These are phyloP conservation scores for Varanus komodoensis DNA, from an alignment of 2,113 vertebrate species.

Conservation along the genomic window DNA sequence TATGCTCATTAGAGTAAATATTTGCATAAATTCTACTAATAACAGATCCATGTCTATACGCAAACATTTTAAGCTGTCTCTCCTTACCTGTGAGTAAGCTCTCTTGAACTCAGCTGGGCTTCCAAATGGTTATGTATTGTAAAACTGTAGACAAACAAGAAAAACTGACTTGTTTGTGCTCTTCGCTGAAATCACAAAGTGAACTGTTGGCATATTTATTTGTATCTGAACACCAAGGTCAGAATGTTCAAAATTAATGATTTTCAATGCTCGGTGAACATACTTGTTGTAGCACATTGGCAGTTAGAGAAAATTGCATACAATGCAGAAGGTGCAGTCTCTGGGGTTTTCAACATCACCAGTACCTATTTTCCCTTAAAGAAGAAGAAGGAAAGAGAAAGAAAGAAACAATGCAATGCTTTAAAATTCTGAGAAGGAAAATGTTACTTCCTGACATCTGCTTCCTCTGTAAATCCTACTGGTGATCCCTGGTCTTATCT, in stretches of 20 bases:
- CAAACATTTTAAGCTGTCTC: not conserved
- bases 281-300: not conserved
- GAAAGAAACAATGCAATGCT: not conserved
- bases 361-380: not conserved
- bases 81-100: no score
- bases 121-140: no score
- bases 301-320: not conserved
- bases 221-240: not conserved
- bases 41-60: not conserved
- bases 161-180: not conserved
- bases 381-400: no score
- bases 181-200: not conserved
- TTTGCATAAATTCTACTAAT: not conserved
- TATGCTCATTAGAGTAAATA: not conserved
- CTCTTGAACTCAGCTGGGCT: no score
- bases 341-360: not conserved
- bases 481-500: not conserved
- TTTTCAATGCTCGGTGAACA: not conserved
- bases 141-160: not conserved
- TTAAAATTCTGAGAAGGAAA: not conserved
- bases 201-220: not conserved
- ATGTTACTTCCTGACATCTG: conserved; percentile 1
- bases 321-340: no score
- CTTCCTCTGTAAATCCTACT: not conserved
- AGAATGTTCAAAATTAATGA: not conserved